Conservation (phyloP, 2,113 vertebrate species). For the Rattus rattus region DNA sequence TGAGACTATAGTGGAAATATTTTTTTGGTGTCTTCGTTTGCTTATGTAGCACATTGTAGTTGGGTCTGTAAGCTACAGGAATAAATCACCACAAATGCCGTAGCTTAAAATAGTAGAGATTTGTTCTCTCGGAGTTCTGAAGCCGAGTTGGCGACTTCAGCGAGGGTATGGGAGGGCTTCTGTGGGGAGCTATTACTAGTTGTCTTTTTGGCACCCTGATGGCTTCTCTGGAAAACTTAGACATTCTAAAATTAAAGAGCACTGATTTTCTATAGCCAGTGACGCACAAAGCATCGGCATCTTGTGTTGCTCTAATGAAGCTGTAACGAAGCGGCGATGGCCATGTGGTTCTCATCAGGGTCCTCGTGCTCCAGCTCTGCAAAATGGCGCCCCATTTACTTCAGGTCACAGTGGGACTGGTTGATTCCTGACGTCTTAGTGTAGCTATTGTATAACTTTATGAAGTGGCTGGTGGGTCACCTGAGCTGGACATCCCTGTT, state of each 20-base stretch:
- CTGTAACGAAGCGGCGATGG: neutral
- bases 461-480: neutral
- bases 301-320: neutral
- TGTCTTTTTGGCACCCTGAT: neutral
- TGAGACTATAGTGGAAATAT: constrained; percentile 3
- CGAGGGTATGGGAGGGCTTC: neutral
- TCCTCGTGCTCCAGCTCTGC: neutral
- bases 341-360: neutral
- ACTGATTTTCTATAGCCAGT: neutral
- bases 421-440: neutral
- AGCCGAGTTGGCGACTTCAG: neutral
- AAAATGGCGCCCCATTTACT: neutral
- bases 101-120: neutral
- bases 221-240: neutral
- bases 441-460: neutral
- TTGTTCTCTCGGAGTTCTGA: neutral
- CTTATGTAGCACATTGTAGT: neutral
- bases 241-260: neutral
- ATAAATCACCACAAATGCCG: constrained; percentile 1
- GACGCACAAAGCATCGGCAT: neutral
- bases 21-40: neutral
- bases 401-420: neutral
- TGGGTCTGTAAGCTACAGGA: neutral
- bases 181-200: neutral
- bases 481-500: neutral